These are phyloP conservation scores for Bemisia tabaci DNA, from an alignment of 1,140 invertebrate species.

Conservation along the genomic window DNA sequence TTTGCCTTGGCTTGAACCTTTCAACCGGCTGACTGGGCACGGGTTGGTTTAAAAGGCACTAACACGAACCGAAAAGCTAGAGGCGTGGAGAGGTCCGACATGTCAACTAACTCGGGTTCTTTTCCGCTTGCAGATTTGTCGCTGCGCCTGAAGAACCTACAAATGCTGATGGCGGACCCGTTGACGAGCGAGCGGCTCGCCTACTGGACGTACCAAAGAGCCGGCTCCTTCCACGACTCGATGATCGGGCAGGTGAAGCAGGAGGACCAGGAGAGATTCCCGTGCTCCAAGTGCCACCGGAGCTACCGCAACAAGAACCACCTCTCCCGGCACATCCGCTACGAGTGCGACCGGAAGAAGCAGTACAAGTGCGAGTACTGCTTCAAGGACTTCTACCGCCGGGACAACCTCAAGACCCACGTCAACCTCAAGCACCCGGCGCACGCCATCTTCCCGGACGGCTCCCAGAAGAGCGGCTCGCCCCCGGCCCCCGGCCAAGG, in stretches of 20 bases:
- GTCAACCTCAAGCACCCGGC: conserved; percentile 17
- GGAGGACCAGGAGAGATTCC: conserved; percentile 12
- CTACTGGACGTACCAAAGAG: conserved; percentile 21
- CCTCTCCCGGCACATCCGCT: conserved; percentile 35
- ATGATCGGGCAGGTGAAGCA: background rate
- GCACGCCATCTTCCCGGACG: background rate
- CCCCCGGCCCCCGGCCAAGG: too few species aligned
- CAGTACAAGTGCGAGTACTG: conserved; percentile 36
- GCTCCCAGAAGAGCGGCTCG: background rate
- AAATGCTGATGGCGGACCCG: conserved; percentile 12
- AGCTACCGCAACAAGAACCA: conserved; percentile 21
- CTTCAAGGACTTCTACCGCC: conserved; percentile 40
- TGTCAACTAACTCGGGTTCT: too few species aligned
- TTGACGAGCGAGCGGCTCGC: conserved; percentile 16
- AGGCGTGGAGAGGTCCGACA: too few species aligned
- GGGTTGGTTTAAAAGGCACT: too few species aligned
- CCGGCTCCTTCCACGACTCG: background rate
- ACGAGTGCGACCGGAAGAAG: conserved; percentile 44
- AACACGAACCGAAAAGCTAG: too few species aligned
- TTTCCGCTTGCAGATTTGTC: background rate
- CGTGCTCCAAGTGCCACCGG: conserved; percentile 16
- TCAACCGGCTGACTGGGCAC: too few species aligned
- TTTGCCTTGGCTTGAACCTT: too few species aligned
- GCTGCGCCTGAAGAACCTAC: background rate
- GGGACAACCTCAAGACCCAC: conserved; percentile 19